Evolutionary conservation across 1,140 invertebrate species (phyloP), one percentile per base, ranked within the genome.

Genomic region (Hylaeus anthracinus): DNA sequence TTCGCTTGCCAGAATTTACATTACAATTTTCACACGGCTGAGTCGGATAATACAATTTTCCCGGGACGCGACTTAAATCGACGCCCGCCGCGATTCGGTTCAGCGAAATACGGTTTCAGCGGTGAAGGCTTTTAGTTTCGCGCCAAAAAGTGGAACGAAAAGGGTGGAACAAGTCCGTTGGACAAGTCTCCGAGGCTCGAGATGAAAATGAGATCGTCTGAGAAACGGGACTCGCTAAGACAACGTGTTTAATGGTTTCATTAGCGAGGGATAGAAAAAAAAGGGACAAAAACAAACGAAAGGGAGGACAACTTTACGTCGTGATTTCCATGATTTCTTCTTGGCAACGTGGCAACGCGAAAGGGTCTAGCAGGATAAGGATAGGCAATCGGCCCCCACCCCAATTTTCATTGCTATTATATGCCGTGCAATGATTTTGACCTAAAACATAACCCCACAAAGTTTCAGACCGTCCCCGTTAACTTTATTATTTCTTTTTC

Each of bases 181-280:
- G 45, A 84, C 77, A 69, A 76, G 61, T 84, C 81, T 41, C 58
- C 63, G 12, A 48, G 67, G 67, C 74, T 77, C 72, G 55, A 63
- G 75, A 88, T 71, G 83, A 89, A 89, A 83, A 83, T 89, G 74
- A 83, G 83, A 89, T 89, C 81, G 86, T 48, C 64, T 15, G 72
- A 75, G 85, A 84, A 84, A 86, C 79, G 81, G 85, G 72, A 75
- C 55, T 60, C 53, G 75, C 65, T 80, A 70, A 78, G 83, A 83
- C 63, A 70, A 71, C 79, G 82, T 86, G 86, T 87, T 86, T 88
- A 89, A 89, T 88, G 84, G 77, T 88, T 88, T 89, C 87, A 88
- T 88, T 89, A 88, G 80, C 66, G 81, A 83, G 72, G 51, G 45
- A 55, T 65, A 74, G 51, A 64, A n/a, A 63, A 53, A 81, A 86